A percentile compares a stretch with the other conserved stretches of the same genome.
These are phyloP conservation scores for Marcusenius ussheri DNA, from an alignment of 2,113 vertebrate genomes.

Conservation along the genomic window DNA sequence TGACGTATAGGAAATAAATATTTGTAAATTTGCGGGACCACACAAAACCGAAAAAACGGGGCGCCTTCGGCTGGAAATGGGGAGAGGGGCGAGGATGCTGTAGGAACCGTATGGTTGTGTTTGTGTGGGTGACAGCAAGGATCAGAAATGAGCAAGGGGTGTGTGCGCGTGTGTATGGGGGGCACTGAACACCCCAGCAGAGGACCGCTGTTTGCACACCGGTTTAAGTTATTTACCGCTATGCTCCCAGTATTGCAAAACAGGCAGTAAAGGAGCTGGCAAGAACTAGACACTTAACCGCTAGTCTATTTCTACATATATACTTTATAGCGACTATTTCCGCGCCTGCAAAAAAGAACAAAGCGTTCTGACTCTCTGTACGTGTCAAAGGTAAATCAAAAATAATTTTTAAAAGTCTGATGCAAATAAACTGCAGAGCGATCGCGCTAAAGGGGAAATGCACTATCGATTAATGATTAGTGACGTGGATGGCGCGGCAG, in stretches of 20 bases:
- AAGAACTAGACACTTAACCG: background rate
- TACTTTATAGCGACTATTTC: background rate
- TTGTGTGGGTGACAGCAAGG: constrained; percentile 54
- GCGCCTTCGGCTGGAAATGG: constrained; percentile 62
- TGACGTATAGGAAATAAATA: constrained; percentile 78
- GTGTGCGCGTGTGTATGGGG: constrained; percentile 22
- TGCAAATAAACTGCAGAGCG: constrained; percentile 5
- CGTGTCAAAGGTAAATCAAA: background rate
- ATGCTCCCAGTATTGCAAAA: background rate
- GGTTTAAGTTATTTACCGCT: constrained; percentile 5
- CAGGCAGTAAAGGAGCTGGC: background rate
- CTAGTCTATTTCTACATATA: background rate
- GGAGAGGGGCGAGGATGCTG: constrained; percentile 69
- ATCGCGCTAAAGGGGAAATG: background rate
- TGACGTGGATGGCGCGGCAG: background rate
- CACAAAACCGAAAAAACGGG: constrained; percentile 63
- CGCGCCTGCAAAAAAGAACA: background rate
- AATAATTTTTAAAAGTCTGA: background rate
- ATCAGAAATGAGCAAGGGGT: constrained; percentile 46
- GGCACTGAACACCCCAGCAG: constrained; percentile 8
- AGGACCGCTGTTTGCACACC: background rate
- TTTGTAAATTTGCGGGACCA: constrained; percentile 71
- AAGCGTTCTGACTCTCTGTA: constrained; percentile 7
- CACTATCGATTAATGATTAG: constrained; percentile 1
- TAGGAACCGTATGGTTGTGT: constrained; percentile 73